phyloP scores from a whole-genome alignment of 2,888 invertebrate genomes.

The Xestia sexstrigata region DNA sequence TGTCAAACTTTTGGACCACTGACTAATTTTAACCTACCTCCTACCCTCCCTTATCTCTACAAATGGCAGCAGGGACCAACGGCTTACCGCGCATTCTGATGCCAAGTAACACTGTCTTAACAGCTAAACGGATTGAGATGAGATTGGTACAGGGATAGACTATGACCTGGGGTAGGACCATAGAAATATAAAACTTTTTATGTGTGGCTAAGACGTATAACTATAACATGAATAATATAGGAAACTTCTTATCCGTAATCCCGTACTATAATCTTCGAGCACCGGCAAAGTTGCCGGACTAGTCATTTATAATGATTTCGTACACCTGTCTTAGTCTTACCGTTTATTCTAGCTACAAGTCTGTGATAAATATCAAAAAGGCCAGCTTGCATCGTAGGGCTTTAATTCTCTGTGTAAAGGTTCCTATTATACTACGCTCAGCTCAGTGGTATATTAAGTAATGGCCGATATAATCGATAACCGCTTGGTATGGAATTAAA shows the following conservation, averaged over 20 bases:
- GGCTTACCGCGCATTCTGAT: no score
- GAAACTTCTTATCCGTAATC: not conserved
- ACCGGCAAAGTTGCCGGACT: not conserved
- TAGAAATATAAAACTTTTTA: not conserved
- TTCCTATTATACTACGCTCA: conserved; percentile 23
- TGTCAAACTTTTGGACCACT: no score
- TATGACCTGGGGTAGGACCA: not conserved
- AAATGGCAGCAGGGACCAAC: no score
- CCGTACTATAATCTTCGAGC: not conserved
- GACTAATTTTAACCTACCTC: no score
- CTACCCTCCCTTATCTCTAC: no score
- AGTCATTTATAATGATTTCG: not conserved
- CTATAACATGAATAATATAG: not conserved
- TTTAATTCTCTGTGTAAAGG: conserved; percentile 17
- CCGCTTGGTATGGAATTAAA: conserved; percentile 11
- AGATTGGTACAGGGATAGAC: not conserved
- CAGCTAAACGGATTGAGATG: not conserved
- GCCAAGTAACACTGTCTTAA: not conserved
- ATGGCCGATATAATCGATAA: conserved; percentile 45
- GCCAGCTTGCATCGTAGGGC: conserved; percentile 6
- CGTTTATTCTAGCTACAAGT: conserved; percentile 11
- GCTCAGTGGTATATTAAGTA: conserved; percentile 21
- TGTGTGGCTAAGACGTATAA: no score
- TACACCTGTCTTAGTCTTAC: not conserved
- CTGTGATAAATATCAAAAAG: conserved; percentile 28